Evolutionary conservation across 2,797 vertebrate genomes (phyloP), one percentile per base, ranked within the genome.

Genomic region (Microchirus variegatus): DNA sequence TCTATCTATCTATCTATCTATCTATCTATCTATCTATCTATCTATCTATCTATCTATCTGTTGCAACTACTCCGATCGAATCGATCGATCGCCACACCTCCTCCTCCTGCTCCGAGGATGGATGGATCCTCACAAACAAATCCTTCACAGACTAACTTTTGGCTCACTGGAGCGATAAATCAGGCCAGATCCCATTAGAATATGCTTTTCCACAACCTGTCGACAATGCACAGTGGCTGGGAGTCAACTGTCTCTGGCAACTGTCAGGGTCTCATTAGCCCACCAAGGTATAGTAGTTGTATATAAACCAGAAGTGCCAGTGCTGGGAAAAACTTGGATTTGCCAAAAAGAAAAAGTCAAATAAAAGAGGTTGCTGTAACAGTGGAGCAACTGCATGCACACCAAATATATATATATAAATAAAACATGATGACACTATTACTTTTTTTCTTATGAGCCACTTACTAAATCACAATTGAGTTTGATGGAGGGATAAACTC

Each of bases 401-500:
- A 17, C 15, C 10, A 18, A 13, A 42, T 0, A 40, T 38, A 52
- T 31, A 31, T 31, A 8, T 31, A 31, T 6, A 31, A 31, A 4
- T 31, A 31, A 31, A 31, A 31, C 31, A 3, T 8, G 31, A 31
- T 31, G 31, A 31, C 31, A 31, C 31, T 31, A 31, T 31, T 31
- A 31, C 31, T 49, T 14, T 56, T 41, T n/a, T 53, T 51, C 58
- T 57, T 68, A 16, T 54, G n/a, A 22, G 50, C 46, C 42, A 50
- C 22, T n/a, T n/a, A n/a, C n/a, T n/a, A n/a, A n/a, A 37, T 58
- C 41, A 31, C 47, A 63, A 63, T 41, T 19, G 35, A 57, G 14
- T 45, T 16, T 67, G 38, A 69, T 12, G 42, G 43, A 63, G 40
- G 53, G 1, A 64, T 50, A 40, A 50, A 7, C 36, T 57, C 14